A percentile compares a stretch with the other conserved stretches of the same genome.
Conservation (phyloP, 2,888 invertebrate species). For the Caprella mutica region DNA sequence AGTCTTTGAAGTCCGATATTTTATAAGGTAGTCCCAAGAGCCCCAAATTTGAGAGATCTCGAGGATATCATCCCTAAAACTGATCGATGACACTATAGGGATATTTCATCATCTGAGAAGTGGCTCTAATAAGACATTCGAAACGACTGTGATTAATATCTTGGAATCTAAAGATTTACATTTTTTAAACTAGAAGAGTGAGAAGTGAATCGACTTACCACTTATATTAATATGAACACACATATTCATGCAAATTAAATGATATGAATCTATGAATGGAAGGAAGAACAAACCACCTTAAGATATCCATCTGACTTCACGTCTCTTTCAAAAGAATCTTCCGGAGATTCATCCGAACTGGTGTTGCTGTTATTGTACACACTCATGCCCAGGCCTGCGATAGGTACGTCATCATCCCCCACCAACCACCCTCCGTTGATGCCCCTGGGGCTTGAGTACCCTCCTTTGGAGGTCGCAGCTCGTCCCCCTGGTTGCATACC, state of each 20-base stretch:
- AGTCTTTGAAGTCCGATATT: too few relatives aligned
- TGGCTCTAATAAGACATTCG: too few relatives aligned
- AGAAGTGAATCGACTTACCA: too few relatives aligned
- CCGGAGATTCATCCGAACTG: background rate
- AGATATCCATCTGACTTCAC: constrained; percentile 4
- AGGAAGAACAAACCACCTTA: background rate
- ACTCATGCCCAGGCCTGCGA: background rate
- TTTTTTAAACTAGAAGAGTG: too few relatives aligned
- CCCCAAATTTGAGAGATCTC: too few relatives aligned
- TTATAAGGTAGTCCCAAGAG: too few relatives aligned
- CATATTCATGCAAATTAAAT: background rate
- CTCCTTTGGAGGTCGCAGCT: background rate
- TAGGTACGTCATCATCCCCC: constrained; percentile 5
- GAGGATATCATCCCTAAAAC: too few relatives aligned
- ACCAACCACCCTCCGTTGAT: constrained; percentile 12
- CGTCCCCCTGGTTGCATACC: constrained; percentile 21
- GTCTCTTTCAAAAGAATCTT: constrained; percentile 10
- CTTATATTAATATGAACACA: too few relatives aligned
- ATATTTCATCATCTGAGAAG: too few relatives aligned
- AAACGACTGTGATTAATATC: too few relatives aligned
- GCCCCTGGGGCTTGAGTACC: constrained; percentile 10
- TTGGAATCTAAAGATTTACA: too few relatives aligned
- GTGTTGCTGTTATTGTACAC: background rate
- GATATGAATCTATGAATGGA: background rate
- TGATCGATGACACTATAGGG: too few relatives aligned